These are phyloP conservation scores for Pseudomyrmex concolor DNA, from an alignment of 1,140 invertebrate species.

Conservation along the genomic window DNA sequence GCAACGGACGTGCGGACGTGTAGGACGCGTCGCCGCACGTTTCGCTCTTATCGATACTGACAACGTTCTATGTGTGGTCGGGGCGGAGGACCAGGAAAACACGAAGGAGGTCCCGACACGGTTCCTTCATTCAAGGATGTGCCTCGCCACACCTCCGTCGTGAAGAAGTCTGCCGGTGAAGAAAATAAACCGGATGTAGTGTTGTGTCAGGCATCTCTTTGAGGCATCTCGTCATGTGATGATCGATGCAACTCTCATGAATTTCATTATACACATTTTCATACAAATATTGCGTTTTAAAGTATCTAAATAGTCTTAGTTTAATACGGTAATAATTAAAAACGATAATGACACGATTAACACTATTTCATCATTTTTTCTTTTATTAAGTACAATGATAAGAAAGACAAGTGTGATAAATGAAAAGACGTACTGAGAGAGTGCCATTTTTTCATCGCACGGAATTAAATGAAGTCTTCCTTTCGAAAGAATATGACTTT, in stretches of 20 bases:
- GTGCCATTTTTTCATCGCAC: neutral
- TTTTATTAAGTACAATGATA: neutral
- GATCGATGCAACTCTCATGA: neutral
- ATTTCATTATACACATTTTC: neutral
- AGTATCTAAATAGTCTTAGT: too few relatives aligned
- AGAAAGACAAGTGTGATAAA: neutral
- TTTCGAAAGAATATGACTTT: conserved; percentile 7
- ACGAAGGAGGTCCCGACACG: conserved; percentile 35
- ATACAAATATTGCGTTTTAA: neutral
- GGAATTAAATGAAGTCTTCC: conserved; percentile 34
- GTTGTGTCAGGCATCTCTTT: conserved; percentile 39
- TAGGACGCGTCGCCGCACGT: conserved; percentile 63
- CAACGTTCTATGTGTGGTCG: conserved; percentile 42
- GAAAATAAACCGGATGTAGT: conserved; percentile 49
- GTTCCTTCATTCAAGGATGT: conserved; percentile 49
- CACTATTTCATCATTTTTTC: neutral
- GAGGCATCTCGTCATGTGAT: neutral
- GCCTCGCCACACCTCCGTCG: conserved; percentile 53
- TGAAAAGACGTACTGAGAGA: conserved; percentile 1
- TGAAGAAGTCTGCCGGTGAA: conserved; percentile 24
- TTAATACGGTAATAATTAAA: too few relatives aligned
- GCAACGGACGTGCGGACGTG: conserved; percentile 51
- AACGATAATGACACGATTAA: neutral
- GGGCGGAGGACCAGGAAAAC: conserved; percentile 37
- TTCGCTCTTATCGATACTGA: conserved; percentile 70